Evolutionary conservation across 1,140 invertebrate genomes (phyloP), one percentile per base, ranked within the genome.

Genomic region (Drosophila burlai): DNA sequence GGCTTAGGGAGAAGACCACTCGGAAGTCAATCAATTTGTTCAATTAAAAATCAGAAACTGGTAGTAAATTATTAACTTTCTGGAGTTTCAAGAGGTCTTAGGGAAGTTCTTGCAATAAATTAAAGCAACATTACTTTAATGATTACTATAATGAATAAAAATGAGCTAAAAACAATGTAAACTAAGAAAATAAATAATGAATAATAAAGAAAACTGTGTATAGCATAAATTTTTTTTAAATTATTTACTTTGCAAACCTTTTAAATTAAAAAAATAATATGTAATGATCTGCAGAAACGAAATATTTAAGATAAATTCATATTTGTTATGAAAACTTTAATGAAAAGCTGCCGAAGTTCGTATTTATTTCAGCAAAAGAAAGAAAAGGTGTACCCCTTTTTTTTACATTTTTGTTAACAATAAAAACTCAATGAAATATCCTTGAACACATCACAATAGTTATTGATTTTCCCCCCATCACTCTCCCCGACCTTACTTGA

Each of bases 401-500:
- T 9, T 49, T 49, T 16, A 29, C 11, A 13, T 21, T 9, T 10
- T n/a, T 16, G 16, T 9, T 8, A 15, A 8, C 31, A 9, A 15
- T 15, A 1, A 21, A n/a, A n/a, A 15, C 4, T 0, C n/a, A 4
- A 21, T 47, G 2, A 47, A 18, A 34, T 15, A 21, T 21, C 13
- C 18, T 21, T 15, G 13, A 21, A 36, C 15, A 16, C 1, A 6
- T 9, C 13, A 16, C 21, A 24, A 36, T 21, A 16, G 7, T 16
- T 40, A 10, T 57, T 40, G 54, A 57, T 55, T 57, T 55, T 38
- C 13, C 52, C 13, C 34, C 34, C 24, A 11, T 34, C 3, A 24
- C 1, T 15, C 8, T 11, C 31, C 63, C 38, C 21, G 18, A 10
- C 21, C 24, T 94, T 94, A 98, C 96, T 97, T 98, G 87, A 97